Evolutionary conservation across 2,888 invertebrate species (phyloP), one percentile per base, ranked within the genome.

Genomic region (Brachylomia viminalis): DNA sequence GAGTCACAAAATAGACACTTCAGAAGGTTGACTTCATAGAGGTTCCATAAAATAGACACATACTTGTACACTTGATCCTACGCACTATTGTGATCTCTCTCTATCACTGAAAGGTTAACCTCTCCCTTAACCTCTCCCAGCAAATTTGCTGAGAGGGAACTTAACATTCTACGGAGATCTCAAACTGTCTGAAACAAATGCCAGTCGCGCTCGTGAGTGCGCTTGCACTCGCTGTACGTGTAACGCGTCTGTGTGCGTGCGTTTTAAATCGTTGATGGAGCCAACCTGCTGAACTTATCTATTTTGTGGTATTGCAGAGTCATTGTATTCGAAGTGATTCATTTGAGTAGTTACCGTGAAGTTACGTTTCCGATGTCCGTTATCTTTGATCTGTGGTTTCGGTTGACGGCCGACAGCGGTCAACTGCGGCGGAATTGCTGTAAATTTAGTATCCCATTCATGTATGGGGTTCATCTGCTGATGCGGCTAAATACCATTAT

Each of bases 381-480:
- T 84, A 86, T 76, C 64, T 77, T 30, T 38, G 66, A 20, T 58
- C 66, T n/a, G 72, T 38, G 58, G 86, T 79, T 45, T 52, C 68
- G 83, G 67, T 86, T 65, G 74, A 79, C 47, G 58, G 79, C 83
- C 52, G 73, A 47, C 71, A 15, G 78, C 83, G 79, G 72, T 82
- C 72, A 72, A 38, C 58, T 69, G 72, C 47, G 47, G 27, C 54
- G n/a, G n/a, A 23, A 47, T 47, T 58, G 38, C 70, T 20, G 56
- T 76, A 58, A 75, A 75, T n/a, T n/a, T 45, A 8, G 8, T 62
- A 33, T 23, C 17, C 8, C n/a, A 54, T 62, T 75, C 10, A 61
- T 59, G 59, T 45, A 17, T 33, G 30, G 15, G 23, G 27, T 30
- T n/a, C n/a, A n/a, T n/a, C n/a, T n/a, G n/a, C n/a, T n/a, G 38